Evolutionary conservation across 2,113 vertebrate species (phyloP).

Genomic region (Dasypus novemcinctus): DNA sequence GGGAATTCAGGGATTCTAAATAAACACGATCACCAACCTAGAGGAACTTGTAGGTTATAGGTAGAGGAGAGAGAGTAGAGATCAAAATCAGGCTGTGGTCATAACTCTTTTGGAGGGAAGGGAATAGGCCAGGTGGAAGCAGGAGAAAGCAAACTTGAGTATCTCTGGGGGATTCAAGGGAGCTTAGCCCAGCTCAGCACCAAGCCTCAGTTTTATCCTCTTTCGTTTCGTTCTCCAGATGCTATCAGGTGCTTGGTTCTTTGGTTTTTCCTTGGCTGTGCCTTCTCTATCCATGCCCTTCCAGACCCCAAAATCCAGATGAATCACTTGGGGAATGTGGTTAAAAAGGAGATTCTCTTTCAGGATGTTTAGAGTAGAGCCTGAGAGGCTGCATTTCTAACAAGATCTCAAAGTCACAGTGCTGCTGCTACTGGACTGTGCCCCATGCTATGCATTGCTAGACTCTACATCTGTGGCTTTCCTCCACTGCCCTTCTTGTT

Average conservation of each 20-base stretch:
- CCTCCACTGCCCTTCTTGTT: too few species aligned
- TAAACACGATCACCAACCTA: background rate
- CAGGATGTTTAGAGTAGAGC: background rate
- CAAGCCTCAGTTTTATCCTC: background rate
- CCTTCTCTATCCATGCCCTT: background rate
- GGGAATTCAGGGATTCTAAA: background rate
- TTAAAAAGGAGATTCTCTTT: background rate
- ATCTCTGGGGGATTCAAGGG: background rate
- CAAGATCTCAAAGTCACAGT: background rate
- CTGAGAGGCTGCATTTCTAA: background rate
- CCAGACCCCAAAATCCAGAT: fast-evolving
- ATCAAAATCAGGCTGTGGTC: fast-evolving
- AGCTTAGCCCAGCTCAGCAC: background rate
- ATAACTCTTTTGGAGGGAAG: background rate
- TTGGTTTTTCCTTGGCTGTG: background rate
- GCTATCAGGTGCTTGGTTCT: fast-evolving
- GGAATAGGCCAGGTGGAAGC: fast-evolving
- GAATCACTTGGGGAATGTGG: background rate
- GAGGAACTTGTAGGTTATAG: background rate
- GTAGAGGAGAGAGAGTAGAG: background rate
- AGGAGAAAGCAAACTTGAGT: background rate
- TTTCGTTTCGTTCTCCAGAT: too few species aligned
- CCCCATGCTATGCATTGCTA: too few species aligned
- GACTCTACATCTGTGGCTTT: background rate
- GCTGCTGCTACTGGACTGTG: background rate